A percentile compares a stretch with the other conserved stretches of the same genome.
These are phyloP conservation scores for Eupithecia subfuscata DNA, from an alignment of 2,888 invertebrate genomes.

Conservation along the genomic window DNA sequence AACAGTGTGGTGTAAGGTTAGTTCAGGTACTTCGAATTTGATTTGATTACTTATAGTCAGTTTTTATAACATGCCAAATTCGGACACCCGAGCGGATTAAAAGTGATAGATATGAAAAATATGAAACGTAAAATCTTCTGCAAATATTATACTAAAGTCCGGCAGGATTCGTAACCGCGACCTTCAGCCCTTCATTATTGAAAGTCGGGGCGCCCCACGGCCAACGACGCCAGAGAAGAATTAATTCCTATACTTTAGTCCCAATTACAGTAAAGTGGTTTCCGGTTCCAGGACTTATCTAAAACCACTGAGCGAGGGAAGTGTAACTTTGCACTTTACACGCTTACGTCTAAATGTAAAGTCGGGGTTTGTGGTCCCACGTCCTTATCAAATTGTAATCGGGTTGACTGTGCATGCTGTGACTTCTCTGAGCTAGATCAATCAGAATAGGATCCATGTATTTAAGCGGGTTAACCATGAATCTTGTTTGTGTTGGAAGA, in stretches of 20 bases:
- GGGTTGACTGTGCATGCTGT: not conserved
- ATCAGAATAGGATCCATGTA: not conserved
- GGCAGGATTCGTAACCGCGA: not conserved
- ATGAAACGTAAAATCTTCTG: not conserved
- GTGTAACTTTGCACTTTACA: not conserved
- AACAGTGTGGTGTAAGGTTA: not conserved
- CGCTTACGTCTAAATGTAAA: not conserved
- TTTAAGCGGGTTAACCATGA: not conserved
- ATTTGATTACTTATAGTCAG: not conserved
- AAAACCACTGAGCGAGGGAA: slow-evolving; percentile 9
- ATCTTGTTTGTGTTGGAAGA: not conserved
- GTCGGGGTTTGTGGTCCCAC: not conserved
- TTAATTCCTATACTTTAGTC: slow-evolving; percentile 5
- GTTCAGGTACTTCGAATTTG: not conserved
- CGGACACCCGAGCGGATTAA: too few relatives aligned
- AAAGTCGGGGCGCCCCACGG: not conserved
- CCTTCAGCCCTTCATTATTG: slow-evolving; percentile 8
- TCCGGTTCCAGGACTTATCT: not conserved
- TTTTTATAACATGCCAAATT: too few relatives aligned
- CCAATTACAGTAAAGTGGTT: slow-evolving; percentile 7
- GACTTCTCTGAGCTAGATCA: not conserved
- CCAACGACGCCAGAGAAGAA: slow-evolving; percentile 6
- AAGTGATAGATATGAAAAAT: not conserved
- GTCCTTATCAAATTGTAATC: not conserved
- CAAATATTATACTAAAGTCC: not conserved